phyloP scores from a whole-genome alignment of 92 coral and sea anemone species.

The Muricea muricata region DNA sequence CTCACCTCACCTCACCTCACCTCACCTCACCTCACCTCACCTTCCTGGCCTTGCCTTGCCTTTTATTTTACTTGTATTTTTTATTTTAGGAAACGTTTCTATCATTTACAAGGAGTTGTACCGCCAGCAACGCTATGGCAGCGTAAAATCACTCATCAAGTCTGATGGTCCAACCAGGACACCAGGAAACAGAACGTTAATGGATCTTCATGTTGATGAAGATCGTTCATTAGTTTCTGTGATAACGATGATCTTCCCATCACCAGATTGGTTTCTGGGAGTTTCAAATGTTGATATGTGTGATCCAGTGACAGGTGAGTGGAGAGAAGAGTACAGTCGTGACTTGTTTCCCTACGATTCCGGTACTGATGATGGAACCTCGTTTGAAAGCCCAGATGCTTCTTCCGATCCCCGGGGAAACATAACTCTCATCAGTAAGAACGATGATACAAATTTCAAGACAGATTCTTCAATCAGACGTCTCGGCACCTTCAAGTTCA shows the following conservation, averaged over 20 bases:
- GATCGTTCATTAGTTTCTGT: conserved; percentile 22
- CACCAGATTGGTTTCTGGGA: conserved; percentile 37
- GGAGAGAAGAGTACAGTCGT: background rate
- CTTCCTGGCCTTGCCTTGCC: too few relatives aligned
- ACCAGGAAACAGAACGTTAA: background rate
- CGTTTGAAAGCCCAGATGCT: conserved; percentile 14
- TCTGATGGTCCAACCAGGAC: conserved; percentile 11
- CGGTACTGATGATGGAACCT: conserved; percentile 33
- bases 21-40: too few relatives aligned
- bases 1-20: too few relatives aligned
- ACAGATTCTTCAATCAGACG: conserved; percentile 15
- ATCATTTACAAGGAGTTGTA: conserved; percentile 5
- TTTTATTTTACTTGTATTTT: background rate
- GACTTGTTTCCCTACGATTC: conserved; percentile 24
- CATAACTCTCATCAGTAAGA: conserved; percentile 13
- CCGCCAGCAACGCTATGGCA: conserved; percentile 12
- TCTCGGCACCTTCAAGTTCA: conserved; percentile 18
- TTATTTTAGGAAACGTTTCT: background rate
- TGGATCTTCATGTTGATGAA: conserved; percentile 6
- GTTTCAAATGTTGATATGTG: conserved; percentile 37
- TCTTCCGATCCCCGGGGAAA: conserved; percentile 5
- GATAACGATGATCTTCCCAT: conserved; percentile 37
- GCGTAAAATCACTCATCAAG: background rate
- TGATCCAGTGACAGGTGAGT: conserved; percentile 13
- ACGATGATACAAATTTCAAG: conserved; percentile 27